Percentiles rank a stretch among this genome's conserved stretches.
phyloP scores from a whole-genome alignment of 2,113 vertebrate species.

The Cryptomyrus ogoouensis region DNA sequence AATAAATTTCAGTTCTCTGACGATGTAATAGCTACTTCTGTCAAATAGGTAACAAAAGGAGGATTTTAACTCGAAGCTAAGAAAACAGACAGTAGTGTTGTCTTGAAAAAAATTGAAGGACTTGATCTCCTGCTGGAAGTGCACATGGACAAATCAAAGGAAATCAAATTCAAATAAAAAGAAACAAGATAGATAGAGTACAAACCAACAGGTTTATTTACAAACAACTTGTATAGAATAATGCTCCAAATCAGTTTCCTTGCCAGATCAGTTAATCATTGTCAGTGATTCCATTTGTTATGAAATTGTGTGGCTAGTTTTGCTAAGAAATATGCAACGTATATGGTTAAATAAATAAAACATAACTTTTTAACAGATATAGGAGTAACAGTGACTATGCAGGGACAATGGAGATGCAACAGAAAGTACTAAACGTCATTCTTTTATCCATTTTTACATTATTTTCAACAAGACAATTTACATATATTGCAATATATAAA shows the following conservation, averaged over 20 bases:
- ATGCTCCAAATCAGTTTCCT: conserved; percentile 1
- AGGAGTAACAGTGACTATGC: background rate
- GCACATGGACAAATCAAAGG: background rate
- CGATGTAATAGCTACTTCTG: background rate
- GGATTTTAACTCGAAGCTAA: background rate
- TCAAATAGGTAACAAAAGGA: background rate
- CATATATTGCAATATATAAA: background rate
- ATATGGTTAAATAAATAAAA: background rate
- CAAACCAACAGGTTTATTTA: conserved; percentile 63
- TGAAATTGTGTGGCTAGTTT: background rate
- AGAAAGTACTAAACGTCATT: background rate
- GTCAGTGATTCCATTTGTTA: background rate
- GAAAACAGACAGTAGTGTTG: background rate
- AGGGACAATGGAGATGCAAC: background rate
- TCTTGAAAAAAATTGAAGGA: background rate
- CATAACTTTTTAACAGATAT: background rate
- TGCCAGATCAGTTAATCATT: background rate
- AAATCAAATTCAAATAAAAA: background rate
- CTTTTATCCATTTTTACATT: background rate
- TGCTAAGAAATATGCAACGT: background rate
- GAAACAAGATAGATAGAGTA: conserved; percentile 25
- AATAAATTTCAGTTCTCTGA: background rate
- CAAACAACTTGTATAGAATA: conserved; percentile 57
- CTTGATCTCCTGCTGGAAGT: background rate
- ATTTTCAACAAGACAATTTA: background rate